A percentile compares a stretch with the other conserved stretches of the same genome.
Evolutionary conservation across 92 coral and sea anemone genomes (phyloP).

Genomic region (Ricordea florida): DNA sequence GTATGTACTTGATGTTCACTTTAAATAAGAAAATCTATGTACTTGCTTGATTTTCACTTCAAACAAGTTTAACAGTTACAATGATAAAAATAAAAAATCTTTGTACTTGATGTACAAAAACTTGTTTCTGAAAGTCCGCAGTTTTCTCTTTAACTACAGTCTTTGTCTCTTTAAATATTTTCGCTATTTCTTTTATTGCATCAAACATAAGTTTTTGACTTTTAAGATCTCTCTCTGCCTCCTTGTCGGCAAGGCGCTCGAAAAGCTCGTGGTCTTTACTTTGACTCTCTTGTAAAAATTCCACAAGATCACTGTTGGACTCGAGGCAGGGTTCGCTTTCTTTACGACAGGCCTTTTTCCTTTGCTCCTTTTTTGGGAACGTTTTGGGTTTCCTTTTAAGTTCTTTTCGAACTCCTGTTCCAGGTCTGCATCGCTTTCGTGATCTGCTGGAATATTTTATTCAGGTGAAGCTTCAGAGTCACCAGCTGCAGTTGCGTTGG

Average conservation of each 20-base stretch:
- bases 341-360: slow-evolving; percentile 19
- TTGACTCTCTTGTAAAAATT: slow-evolving; percentile 18
- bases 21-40: too few relatives aligned
- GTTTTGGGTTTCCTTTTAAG: slow-evolving; percentile 16
- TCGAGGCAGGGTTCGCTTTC: slow-evolving; percentile 5
- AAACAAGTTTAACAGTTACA: background rate
- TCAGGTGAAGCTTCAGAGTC: slow-evolving; percentile 14
- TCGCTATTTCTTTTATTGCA: background rate
- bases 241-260: slow-evolving; percentile 4
- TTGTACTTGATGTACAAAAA: slow-evolving; percentile 5
- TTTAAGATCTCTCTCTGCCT: slow-evolving; percentile 10
- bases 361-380: background rate
- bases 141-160: slow-evolving; percentile 6
- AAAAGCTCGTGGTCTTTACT: slow-evolving; percentile 10
- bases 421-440: background rate
- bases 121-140: slow-evolving; percentile 1
- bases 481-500: slow-evolving; percentile 13
- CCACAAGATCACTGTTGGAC: background rate
- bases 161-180: background rate
- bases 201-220: slow-evolving; percentile 18
- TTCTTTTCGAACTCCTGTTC: background rate
- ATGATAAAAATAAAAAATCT: background rate
- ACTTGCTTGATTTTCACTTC: background rate
- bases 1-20: background rate
- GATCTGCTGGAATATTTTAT: slow-evolving; percentile 11